A percentile compares a stretch with the other conserved stretches of the same genome.
These are phyloP conservation scores for Ditula angustiorana DNA, from an alignment of 2,888 invertebrate genomes.

Conservation along the genomic window DNA sequence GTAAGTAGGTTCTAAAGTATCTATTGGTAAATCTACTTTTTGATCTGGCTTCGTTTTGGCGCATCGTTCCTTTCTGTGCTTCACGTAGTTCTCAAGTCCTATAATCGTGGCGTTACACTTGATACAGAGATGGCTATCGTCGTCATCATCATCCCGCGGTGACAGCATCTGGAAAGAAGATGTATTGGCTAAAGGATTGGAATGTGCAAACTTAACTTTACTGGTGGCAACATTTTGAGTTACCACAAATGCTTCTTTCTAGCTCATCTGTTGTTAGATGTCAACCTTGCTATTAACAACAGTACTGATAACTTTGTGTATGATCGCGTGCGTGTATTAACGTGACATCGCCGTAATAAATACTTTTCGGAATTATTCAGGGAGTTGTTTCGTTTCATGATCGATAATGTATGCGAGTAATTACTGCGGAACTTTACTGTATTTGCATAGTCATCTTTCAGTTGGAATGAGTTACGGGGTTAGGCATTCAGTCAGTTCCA, in stretches of 20 bases:
- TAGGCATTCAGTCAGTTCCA: constrained; percentile 13
- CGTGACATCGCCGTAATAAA: constrained; percentile 72
- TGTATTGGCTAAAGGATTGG: no score
- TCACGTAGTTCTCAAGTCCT: constrained; percentile 94
- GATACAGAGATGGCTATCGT: constrained; percentile 95
- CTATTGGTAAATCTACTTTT: constrained; percentile 66
- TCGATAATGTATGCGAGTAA: constrained; percentile 68
- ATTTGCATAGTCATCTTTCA: constrained; percentile 70
- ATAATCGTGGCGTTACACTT: constrained; percentile 93
- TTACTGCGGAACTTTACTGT: constrained; percentile 60
- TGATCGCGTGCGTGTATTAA: constrained; percentile 64
- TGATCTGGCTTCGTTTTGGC: constrained; percentile 67
- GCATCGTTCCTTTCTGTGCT: constrained; percentile 91
- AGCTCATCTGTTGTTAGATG: background rate
- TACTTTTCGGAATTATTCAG: constrained; percentile 51
- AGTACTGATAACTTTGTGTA: background rate
- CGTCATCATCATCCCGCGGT: constrained; percentile 87
- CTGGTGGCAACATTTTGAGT: background rate
- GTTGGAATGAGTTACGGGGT: constrained; percentile 59
- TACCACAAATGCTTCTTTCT: background rate
- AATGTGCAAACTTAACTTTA: background rate
- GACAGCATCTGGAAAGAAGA: constrained; percentile 80
- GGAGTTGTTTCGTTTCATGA: constrained; percentile 60
- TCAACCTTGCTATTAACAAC: background rate
- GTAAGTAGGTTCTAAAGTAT: constrained; percentile 79